phyloP scores from a whole-genome alignment of 2,113 vertebrate genomes.

The Anoplopoma fimbria region DNA sequence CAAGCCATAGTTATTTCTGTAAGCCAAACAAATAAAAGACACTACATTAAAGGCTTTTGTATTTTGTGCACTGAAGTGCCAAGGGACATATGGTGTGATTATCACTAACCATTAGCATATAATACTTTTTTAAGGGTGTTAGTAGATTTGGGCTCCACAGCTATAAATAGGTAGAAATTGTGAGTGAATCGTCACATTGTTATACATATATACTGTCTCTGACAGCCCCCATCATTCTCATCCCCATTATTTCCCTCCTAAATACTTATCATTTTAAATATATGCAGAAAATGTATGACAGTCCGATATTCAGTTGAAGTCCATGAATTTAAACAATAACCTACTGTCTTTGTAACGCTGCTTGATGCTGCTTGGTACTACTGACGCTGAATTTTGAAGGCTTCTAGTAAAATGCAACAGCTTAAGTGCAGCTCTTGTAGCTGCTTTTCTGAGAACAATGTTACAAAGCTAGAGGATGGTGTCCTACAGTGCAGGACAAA shows the following conservation, averaged over 20 bases:
- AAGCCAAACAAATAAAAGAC: not conserved
- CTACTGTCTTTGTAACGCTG: not conserved
- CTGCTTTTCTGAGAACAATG: not conserved
- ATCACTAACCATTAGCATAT: not conserved
- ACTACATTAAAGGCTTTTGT: not conserved
- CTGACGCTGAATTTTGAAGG: not conserved
- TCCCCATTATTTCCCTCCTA: too few relatives aligned
- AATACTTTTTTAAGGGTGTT: not conserved
- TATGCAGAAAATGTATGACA: too few relatives aligned
- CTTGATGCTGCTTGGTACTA: not conserved
- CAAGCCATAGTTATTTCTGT: not conserved
- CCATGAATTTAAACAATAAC: not conserved
- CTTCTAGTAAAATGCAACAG: not conserved
- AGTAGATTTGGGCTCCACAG: too few relatives aligned
- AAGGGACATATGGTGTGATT: slow-evolving; percentile 8
- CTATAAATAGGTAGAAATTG: too few relatives aligned
- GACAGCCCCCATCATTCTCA: too few relatives aligned
- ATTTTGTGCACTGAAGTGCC: not conserved
- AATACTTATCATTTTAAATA: too few relatives aligned
- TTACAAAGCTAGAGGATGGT: not conserved
- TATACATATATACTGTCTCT: too few relatives aligned
- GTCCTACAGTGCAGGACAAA: not conserved
- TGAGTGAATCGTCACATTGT: too few relatives aligned
- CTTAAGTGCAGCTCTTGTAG: slow-evolving; percentile 6
- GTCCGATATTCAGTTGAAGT: not conserved